A percentile compares a stretch with the other conserved stretches of the same genome.
Conservation (phyloP, 2,888 invertebrate genomes). For the Pogonocherus hispidulus region DNA sequence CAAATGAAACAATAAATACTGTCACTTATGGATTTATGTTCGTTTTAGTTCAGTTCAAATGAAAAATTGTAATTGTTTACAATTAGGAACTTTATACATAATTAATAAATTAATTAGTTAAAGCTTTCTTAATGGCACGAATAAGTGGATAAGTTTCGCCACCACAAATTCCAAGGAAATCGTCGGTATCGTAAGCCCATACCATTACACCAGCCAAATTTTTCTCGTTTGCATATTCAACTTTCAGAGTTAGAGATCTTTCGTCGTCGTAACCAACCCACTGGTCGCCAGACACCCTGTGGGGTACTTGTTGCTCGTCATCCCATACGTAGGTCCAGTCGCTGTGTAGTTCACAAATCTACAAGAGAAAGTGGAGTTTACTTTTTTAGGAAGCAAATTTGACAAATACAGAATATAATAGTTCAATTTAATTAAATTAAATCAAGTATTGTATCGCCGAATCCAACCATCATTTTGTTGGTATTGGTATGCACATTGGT, state of each 20-base stretch:
- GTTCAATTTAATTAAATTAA: too few species aligned
- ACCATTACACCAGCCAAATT: slow-evolving; percentile 76
- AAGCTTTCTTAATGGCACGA: slow-evolving; percentile 41
- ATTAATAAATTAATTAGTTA: background rate
- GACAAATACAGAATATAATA: too few species aligned
- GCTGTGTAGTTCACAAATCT: slow-evolving; percentile 59
- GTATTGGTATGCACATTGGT: too few species aligned
- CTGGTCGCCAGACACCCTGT: slow-evolving; percentile 71
- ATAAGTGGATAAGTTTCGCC: slow-evolving; percentile 56
- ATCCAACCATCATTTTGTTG: too few species aligned
- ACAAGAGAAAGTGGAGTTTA: background rate
- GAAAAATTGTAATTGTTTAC: background rate
- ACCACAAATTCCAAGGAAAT: slow-evolving; percentile 76
- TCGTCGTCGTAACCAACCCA: slow-evolving; percentile 80
- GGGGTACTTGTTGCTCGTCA: slow-evolving; percentile 70
- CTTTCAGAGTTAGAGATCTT: slow-evolving; percentile 71
- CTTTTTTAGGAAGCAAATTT: too few species aligned
- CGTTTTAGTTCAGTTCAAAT: too few species aligned
- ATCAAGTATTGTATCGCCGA: too few species aligned
- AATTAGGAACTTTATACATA: background rate
- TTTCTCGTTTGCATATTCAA: slow-evolving; percentile 54
- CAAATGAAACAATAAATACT: too few species aligned
- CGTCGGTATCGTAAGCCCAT: slow-evolving; percentile 85
- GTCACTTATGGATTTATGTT: too few species aligned
- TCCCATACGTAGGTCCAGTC: slow-evolving; percentile 61